These are phyloP conservation scores for Calidris pygmaea DNA, from an alignment of 2,113 vertebrate genomes.

Conservation along the genomic window DNA sequence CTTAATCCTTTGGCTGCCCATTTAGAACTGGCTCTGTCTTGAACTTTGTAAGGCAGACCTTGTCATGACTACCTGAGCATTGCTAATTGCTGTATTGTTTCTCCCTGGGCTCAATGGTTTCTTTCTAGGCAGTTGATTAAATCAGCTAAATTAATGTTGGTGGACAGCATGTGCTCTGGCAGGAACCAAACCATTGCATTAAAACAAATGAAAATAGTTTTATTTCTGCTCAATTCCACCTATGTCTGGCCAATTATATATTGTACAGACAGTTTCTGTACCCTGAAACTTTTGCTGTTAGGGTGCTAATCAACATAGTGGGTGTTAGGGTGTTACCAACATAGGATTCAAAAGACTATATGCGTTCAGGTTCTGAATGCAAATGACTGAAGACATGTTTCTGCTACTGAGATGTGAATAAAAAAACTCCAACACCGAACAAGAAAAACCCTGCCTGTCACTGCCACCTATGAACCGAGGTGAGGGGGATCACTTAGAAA, in stretches of 20 bases:
- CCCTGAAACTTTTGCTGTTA: background rate
- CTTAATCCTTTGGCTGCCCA: background rate
- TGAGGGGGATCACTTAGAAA: background rate
- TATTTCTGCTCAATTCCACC: background rate
- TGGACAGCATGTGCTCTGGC: background rate
- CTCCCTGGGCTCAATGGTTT: background rate
- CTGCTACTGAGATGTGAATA: background rate
- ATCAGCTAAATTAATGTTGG: background rate
- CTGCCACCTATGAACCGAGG: background rate
- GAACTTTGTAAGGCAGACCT: background rate
- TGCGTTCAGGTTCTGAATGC: background rate
- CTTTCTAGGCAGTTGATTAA: background rate
- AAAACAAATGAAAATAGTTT: background rate
- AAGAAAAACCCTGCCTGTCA: background rate
- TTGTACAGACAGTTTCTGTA: background rate
- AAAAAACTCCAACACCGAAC: background rate
- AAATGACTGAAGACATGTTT: background rate
- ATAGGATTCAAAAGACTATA: background rate
- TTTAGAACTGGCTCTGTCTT: background rate
- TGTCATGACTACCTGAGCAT: background rate
- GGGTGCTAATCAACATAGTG: background rate
- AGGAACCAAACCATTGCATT: background rate
- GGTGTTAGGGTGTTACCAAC: no score
- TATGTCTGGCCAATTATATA: background rate
- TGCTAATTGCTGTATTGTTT: background rate